Evolutionary conservation across 2,888 invertebrate species (phyloP).

Genomic region (Nemotelus nigrinus): DNA sequence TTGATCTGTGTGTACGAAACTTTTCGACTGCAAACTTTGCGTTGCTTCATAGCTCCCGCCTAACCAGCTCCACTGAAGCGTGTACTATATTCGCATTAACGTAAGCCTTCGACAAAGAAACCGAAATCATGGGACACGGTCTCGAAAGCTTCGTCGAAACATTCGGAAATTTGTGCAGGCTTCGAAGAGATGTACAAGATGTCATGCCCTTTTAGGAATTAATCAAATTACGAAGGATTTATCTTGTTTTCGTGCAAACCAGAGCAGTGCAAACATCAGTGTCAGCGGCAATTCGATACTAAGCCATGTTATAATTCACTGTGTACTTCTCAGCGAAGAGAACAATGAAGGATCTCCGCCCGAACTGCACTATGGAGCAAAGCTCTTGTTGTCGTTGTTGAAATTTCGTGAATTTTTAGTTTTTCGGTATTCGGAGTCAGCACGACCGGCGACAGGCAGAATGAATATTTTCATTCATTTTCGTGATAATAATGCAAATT

Average conservation of each 20-base stretch:
- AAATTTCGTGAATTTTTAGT: conserved; percentile 28
- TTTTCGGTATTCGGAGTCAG: conserved; percentile 1
- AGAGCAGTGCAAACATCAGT: conserved; percentile 33
- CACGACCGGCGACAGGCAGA: neutral
- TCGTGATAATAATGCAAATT: conserved; percentile 37
- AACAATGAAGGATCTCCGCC: neutral
- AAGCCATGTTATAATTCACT: conserved; percentile 40
- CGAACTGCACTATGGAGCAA: too few species aligned
- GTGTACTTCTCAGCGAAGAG: neutral
- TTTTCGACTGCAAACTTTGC: conserved; percentile 28
- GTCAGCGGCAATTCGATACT: conserved; percentile 39
- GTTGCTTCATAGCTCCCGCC: neutral
- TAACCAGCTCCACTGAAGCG: neutral
- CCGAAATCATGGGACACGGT: conserved; percentile 6
- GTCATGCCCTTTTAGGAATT: conserved; percentile 43
- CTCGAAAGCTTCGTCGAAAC: neutral
- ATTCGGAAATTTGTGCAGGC: neutral
- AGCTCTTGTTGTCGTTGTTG: neutral
- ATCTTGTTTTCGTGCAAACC: conserved; percentile 43
- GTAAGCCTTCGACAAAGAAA: conserved; percentile 29
- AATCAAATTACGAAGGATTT: conserved; percentile 45
- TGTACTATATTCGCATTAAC: conserved; percentile 1
- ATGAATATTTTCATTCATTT: conserved; percentile 27
- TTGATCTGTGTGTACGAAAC: conserved; percentile 38
- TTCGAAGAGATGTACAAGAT: conserved; percentile 11